Evolutionary conservation across 2,797 vertebrate genomes (phyloP), one percentile per base, ranked within the genome.

Genomic region (Tenualosa ilisha): DNA sequence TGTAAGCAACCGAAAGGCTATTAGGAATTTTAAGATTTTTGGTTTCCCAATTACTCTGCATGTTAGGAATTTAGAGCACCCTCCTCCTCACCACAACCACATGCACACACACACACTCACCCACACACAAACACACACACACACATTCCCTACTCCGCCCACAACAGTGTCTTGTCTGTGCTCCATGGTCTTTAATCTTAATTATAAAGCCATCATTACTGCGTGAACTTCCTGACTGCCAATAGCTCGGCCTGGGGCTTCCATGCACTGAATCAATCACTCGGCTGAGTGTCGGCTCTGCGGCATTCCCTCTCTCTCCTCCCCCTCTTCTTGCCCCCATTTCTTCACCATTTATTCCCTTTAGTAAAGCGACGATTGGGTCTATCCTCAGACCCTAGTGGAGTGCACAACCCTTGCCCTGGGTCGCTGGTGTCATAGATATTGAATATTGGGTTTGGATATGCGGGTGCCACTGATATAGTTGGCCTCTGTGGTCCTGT

Each of bases 191-290:
- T 95, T 96, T 96, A 94, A 95, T 96, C 95, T 96, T 96, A 96
- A 96, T 96, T 96, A 96, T 96, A 94, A 95, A 94, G 93, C 94
- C 94, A 95, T 96, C 95, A 96, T 96, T 96, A 94, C 91, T 90
- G 91, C 89, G 82, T 93, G 93, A 94, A 94, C 93, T 93, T 91
- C 91, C 91, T 79, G 92, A 90, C 91, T 93, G 94, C 94, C 93
- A 93, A 91, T 93, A 92, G 92, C 93, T 89, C 91, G 92, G 94
- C 93, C 92, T 92, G 89, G 91, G 93, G 94, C 93, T 90, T 92
- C 93, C 94, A 92, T 91, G 92, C 94, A 92, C 89, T 13, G 90
- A 95, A 96, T 96, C 95, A 95, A 95, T 96, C 95, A 95, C 90
- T 90, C 92, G 81, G 79, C 72, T 49, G 54, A 92, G 84, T 86